These are phyloP conservation scores for Microctenopoma lineatum DNA, from an alignment of 2,797 vertebrate species.

Conservation along the genomic window DNA sequence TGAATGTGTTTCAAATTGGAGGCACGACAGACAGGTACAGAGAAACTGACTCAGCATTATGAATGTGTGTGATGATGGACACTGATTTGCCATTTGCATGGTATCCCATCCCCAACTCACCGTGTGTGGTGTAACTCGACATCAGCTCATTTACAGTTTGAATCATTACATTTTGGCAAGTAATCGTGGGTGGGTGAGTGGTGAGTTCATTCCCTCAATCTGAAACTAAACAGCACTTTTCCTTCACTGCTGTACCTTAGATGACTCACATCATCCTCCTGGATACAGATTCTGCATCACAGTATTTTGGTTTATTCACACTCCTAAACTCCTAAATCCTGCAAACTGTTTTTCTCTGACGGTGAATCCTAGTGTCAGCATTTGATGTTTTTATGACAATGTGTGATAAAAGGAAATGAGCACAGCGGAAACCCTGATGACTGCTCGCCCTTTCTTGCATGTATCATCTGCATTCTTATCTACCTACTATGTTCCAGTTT, in stretches of 20 bases:
- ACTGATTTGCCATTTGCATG: constrained; percentile 2
- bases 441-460: constrained; percentile 40
- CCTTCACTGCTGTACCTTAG: constrained; percentile 72
- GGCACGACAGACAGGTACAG: constrained; percentile 25
- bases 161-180: not conserved
- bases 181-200: not conserved
- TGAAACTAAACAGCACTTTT: constrained; percentile 68
- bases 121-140: not conserved
- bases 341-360: constrained; percentile 19
- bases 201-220: constrained; percentile 24
- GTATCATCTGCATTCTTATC: constrained; percentile 51
- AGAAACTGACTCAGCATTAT: constrained; percentile 40
- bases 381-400: constrained; percentile 28
- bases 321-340: too few species aligned
- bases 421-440: constrained; percentile 38
- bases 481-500: constrained; percentile 42
- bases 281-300: not conserved
- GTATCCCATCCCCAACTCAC: constrained; percentile 17
- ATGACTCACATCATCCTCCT: constrained; percentile 32
- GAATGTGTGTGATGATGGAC: constrained; percentile 56
- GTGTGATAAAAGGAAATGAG: constrained; percentile 30
- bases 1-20: not conserved
- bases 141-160: not conserved
- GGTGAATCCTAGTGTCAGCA: constrained; percentile 6
- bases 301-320: constrained; percentile 3